Conservation (phyloP, 1,140 invertebrate species). For the Lucilia cuprina region DNA sequence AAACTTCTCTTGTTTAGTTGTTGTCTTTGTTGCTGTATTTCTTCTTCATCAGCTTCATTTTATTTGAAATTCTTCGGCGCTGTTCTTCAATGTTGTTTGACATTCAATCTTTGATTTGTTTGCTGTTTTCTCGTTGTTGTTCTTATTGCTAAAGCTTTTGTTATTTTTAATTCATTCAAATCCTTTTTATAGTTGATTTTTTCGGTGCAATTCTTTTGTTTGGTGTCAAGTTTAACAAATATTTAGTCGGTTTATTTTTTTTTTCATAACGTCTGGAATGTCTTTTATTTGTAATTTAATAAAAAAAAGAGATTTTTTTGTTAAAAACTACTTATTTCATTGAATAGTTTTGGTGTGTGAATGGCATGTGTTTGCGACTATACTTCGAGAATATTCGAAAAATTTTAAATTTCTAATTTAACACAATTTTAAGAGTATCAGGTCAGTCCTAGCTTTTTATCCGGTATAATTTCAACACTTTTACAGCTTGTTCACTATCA, state of each 20-base stretch:
- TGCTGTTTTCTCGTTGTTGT: conserved; percentile 49
- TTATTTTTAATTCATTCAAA: conserved; percentile 24
- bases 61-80: conserved; percentile 32
- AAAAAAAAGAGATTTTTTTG: neutral
- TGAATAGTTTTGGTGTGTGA: conserved; percentile 5
- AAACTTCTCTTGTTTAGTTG: neutral
- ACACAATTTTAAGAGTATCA: too few relatives aligned
- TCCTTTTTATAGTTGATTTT: conserved; percentile 44
- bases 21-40: neutral
- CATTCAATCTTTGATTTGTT: conserved; percentile 35
- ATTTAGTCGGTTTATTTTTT: conserved; percentile 44
- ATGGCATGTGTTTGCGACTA: conserved; percentile 12
- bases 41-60: neutral
- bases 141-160: conserved; percentile 40
- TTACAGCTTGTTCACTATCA: too few relatives aligned
- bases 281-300: neutral
- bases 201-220: conserved; percentile 61
- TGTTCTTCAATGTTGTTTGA: conserved; percentile 32
- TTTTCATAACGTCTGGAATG: conserved; percentile 3
- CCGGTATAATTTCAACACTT: too few relatives aligned
- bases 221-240: conserved; percentile 62
- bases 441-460: too few relatives aligned
- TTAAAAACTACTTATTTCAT: too few relatives aligned
- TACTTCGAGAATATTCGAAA: neutral
- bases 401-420: neutral